Evolutionary conservation across 1,140 invertebrate genomes (phyloP).

Genomic region (Lineus longissimus): DNA sequence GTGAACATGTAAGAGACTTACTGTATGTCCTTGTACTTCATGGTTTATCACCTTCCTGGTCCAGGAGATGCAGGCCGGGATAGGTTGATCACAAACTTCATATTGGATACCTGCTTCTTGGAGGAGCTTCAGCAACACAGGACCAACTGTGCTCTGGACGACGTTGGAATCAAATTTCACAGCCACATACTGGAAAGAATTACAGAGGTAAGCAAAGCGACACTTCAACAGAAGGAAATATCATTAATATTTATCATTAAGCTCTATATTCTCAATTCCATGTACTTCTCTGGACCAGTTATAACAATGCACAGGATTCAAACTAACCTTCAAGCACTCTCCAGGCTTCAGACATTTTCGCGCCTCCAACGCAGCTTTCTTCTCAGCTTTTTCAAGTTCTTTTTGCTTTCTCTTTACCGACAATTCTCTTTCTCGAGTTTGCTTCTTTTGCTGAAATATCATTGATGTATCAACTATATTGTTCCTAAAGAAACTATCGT

Average conservation of each 20-base stretch:
- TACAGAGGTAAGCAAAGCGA: not conserved
- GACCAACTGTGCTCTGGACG: not conserved
- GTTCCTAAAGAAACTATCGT: too few relatives aligned
- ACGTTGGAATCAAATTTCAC: constrained; percentile 1
- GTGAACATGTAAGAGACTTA: too few relatives aligned
- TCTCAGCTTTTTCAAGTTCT: constrained; percentile 10
- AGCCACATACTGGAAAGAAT: constrained; percentile 7
- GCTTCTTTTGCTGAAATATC: not conserved
- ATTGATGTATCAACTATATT: too few relatives aligned
- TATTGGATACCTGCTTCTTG: not conserved
- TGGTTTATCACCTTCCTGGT: too few relatives aligned
- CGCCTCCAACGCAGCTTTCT: not conserved
- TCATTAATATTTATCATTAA: too few relatives aligned
- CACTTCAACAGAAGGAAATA: not conserved
- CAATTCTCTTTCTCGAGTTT: not conserved
- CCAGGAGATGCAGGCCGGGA: too few relatives aligned
- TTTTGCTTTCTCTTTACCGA: not conserved
- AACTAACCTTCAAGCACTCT: constrained; percentile 11
- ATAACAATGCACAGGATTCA: too few relatives aligned
- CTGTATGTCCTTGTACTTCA: too few relatives aligned
- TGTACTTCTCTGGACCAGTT: too few relatives aligned
- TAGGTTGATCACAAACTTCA: too few relatives aligned
- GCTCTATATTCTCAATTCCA: too few relatives aligned
- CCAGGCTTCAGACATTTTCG: constrained; percentile 6
- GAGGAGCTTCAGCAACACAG: not conserved